Percentiles rank a stretch among this genome's conserved stretches.
Conservation (phyloP, 2,113 vertebrate genomes). For the Oryctolagus cuniculus region mOryCun1.1 NC_091444.1:55423501-55424000, state of each 20-base stretch:
- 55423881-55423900: slow-evolving; percentile 90
- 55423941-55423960: too few relatives aligned
- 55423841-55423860: slow-evolving; percentile 96
- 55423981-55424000: too few relatives aligned
- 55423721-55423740: slow-evolving; percentile 86
- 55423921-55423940: slow-evolving; percentile 85
- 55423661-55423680: neutral
- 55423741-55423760: slow-evolving; percentile 33
- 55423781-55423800: slow-evolving; percentile 93
- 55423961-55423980: neutral
- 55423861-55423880: slow-evolving; percentile 92
- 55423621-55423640: neutral
- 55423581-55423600: neutral
- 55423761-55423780: slow-evolving; percentile 81
- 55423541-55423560: neutral
- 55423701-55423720: slow-evolving; percentile 90
- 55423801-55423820: slow-evolving; percentile 90
- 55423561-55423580: neutral
- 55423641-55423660: neutral
- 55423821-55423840: slow-evolving; percentile 93
- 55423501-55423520: neutral
- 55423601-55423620: neutral
- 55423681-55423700: slow-evolving; percentile 89
- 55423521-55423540: neutral
- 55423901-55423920: slow-evolving; percentile 91